These are phyloP conservation scores for Haliclona indistincta DNA, from an alignment of 37 sponge, comb jelly and placozoan genomes.

Conservation along the genomic window DNA sequence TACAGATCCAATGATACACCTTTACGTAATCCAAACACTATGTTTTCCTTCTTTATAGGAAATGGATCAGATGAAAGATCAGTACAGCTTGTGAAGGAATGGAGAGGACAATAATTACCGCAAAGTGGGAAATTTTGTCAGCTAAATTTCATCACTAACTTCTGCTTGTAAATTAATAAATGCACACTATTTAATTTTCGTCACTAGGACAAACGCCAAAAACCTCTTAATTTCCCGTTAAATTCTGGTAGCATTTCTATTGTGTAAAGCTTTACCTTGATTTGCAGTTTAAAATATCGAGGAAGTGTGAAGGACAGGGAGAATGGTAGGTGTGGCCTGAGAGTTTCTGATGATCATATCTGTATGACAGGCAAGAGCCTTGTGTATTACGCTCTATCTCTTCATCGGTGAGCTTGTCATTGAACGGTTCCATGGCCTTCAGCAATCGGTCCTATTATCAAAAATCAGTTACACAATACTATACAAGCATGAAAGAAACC, in stretches of 20 bases:
- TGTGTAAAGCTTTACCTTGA: slow-evolving; percentile 43
- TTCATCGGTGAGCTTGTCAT: slow-evolving; percentile 28
- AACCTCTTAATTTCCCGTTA: no score
- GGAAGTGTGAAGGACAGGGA: slow-evolving; percentile 63
- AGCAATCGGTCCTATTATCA: slow-evolving; percentile 53
- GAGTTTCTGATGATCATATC: neutral
- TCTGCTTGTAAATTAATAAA: neutral
- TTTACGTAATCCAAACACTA: slow-evolving; percentile 54
- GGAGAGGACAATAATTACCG: no score
- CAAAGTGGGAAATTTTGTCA: slow-evolving; percentile 2
- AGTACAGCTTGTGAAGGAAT: slow-evolving; percentile 25
- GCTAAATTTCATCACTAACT: neutral
- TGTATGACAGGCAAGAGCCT: slow-evolving; percentile 40
- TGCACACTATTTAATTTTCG: slow-evolving; percentile 1
- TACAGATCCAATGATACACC: slow-evolving; percentile 74
- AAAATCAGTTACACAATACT: no score
- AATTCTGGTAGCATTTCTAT: no score
- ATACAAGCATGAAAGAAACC: no score
- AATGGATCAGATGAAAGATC: slow-evolving; percentile 40
- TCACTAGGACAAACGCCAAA: slow-evolving; percentile 1
- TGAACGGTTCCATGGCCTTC: slow-evolving; percentile 54
- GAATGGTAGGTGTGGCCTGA: slow-evolving; percentile 45
- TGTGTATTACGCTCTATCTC: slow-evolving; percentile 32
- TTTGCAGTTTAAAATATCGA: slow-evolving; percentile 48
- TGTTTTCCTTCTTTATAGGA: slow-evolving; percentile 3